A percentile compares a stretch with the other conserved stretches of the same genome.
phyloP scores from a whole-genome alignment of 2,113 vertebrate genomes.

The Periophthalmus modestus region DNA sequence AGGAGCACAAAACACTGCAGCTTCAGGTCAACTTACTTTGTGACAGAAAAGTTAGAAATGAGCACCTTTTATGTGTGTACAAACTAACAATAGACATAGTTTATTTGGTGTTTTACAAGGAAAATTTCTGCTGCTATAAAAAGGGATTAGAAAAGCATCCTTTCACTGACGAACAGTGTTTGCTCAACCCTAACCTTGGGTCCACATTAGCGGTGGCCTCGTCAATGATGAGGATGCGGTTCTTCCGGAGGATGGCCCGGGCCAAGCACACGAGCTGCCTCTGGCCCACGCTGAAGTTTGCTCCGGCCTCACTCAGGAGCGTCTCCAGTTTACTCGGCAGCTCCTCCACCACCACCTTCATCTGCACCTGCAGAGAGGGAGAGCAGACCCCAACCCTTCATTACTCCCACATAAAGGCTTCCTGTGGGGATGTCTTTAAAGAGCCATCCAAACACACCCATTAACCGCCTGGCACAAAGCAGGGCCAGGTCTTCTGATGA shows the following conservation, averaged over 20 bases:
- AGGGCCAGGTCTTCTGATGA: conserved; percentile 75
- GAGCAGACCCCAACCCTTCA: conserved; percentile 67
- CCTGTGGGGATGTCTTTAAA: conserved; percentile 74
- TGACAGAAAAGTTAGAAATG: background rate
- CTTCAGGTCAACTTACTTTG: conserved; percentile 10
- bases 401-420: conserved; percentile 71
- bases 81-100: background rate
- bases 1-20: conserved; percentile 13
- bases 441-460: conserved; percentile 77
- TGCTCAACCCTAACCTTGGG: conserved; percentile 67
- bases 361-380: conserved; percentile 86
- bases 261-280: conserved; percentile 93
- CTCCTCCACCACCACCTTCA: conserved; percentile 90
- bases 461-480: conserved; percentile 74
- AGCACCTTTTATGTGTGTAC: background rate
- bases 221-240: conserved; percentile 91
- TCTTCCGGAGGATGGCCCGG: conserved; percentile 91
- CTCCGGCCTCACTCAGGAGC: conserved; percentile 90
- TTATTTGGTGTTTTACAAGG: background rate
- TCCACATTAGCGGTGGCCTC: conserved; percentile 98
- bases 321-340: conserved; percentile 90
- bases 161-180: background rate
- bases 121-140: background rate
- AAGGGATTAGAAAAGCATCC: background rate
- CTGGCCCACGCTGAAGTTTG: conserved; percentile 97